These are phyloP conservation scores for Arion vulgaris DNA, from an alignment of 1,140 invertebrate genomes.

Conservation along the genomic window DNA sequence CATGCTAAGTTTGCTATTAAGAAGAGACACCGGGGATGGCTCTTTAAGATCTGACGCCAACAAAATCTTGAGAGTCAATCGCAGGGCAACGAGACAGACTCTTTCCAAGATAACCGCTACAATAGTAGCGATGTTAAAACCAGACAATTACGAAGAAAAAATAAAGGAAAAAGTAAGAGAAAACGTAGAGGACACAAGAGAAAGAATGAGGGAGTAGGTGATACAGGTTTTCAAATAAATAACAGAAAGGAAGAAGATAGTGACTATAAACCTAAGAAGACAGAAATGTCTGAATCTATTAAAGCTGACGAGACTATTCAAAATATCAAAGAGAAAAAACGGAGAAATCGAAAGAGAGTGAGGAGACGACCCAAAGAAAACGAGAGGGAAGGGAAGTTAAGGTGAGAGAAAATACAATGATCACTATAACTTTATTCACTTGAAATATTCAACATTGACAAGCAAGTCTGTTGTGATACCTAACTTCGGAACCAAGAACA, in stretches of 20 bases:
- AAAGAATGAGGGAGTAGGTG: neutral
- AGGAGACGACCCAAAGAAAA: neutral
- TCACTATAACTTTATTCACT: too few species aligned
- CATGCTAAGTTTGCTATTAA: constrained; percentile 50
- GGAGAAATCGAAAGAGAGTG: neutral
- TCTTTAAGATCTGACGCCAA: constrained; percentile 48
- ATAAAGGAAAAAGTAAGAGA: neutral
- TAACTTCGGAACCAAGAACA: too few species aligned
- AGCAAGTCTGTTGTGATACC: neutral
- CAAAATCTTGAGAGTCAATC: neutral
- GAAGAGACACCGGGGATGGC: constrained; percentile 45
- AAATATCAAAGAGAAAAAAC: neutral
- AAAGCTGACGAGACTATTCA: neutral
- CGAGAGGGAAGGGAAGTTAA: neutral
- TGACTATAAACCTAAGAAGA: neutral
- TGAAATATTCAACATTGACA: neutral
- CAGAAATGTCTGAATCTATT: neutral
- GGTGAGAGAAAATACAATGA: neutral
- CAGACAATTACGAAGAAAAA: neutral
- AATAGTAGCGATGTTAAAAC: neutral
- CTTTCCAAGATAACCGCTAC: neutral
- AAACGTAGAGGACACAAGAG: neutral
- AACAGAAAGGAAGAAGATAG: neutral
- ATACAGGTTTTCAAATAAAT: neutral
- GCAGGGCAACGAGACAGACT: neutral